Evolutionary conservation across 2,113 vertebrate species (phyloP).

Genomic region (Aplodontia rufa): DNA sequence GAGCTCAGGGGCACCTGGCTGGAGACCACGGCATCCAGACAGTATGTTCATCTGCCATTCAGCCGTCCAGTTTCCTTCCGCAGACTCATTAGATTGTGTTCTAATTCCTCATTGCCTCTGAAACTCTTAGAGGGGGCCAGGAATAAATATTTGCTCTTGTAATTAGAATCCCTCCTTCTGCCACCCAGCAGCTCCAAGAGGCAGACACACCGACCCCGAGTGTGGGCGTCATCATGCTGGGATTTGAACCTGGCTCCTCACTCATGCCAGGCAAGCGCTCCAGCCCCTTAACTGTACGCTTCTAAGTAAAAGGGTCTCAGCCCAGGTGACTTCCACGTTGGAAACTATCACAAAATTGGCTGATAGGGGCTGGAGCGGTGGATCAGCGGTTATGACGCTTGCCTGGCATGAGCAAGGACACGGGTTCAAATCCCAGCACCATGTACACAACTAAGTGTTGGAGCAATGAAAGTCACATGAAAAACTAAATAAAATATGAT

Average conservation of each 20-base stretch:
- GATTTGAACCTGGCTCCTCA: too few relatives aligned
- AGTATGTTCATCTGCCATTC: background rate
- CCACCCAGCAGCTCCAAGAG: too few relatives aligned
- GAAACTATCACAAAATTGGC: background rate
- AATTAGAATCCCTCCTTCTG: background rate
- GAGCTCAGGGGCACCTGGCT: background rate
- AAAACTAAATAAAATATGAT: too few relatives aligned
- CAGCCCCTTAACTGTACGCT: background rate
- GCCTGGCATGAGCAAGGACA: too few relatives aligned
- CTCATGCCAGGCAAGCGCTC: too few relatives aligned
- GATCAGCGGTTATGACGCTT: too few relatives aligned
- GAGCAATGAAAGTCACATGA: too few relatives aligned
- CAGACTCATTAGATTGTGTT: background rate
- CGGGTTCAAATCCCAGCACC: too few relatives aligned
- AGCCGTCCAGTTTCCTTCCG: background rate
- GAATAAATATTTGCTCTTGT: background rate
- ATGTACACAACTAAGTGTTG: too few relatives aligned
- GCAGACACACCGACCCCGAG: too few relatives aligned
- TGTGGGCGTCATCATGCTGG: too few relatives aligned
- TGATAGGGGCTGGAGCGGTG: too few relatives aligned
- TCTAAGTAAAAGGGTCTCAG: background rate
- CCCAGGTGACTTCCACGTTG: background rate
- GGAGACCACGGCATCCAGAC: rapidly evolving
- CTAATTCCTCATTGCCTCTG: background rate
- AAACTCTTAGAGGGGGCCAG: background rate